Percentiles rank a stretch among this genome's conserved stretches.
Evolutionary conservation across 64 coral and sea anemone genomes (phyloP).

Genomic region (Acropora yongei): DNA sequence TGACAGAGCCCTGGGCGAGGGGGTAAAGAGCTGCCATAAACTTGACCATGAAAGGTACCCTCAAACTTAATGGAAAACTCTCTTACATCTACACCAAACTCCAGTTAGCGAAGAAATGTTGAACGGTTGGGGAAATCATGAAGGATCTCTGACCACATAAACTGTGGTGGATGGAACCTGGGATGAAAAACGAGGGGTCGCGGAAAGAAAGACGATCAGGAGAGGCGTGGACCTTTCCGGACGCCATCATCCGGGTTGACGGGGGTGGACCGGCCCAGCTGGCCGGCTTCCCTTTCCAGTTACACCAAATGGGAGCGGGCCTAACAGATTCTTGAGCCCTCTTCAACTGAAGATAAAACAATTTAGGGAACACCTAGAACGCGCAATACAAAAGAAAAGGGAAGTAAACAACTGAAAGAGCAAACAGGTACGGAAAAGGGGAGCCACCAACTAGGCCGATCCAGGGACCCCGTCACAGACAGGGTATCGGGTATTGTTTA

Average conservation of each 20-base stretch:
- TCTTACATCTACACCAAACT: too few species aligned
- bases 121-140: not conserved
- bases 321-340: slow-evolving; percentile 5
- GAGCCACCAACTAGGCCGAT: slow-evolving; percentile 24
- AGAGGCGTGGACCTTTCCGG: not conserved
- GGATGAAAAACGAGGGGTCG: not conserved
- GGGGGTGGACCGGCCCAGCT: slow-evolving; percentile 28
- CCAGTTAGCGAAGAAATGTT: too few species aligned
- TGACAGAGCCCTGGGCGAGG: too few species aligned
- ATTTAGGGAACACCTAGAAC: not conserved
- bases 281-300: slow-evolving; percentile 2
- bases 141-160: not conserved
- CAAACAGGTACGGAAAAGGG: not conserved
- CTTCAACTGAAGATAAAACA: not conserved
- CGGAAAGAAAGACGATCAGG: slow-evolving; percentile 1
- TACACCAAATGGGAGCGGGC: slow-evolving; percentile 8
- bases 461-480: slow-evolving; percentile 39
- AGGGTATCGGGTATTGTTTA: slow-evolving; percentile 34
- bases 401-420: not conserved
- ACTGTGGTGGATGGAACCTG: not conserved
- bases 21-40: too few species aligned
- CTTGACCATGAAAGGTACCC: too few species aligned
- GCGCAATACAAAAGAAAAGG: not conserved
- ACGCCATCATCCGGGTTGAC: not conserved
- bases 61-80: too few species aligned